A percentile compares a stretch with the other conserved stretches of the same genome.
Evolutionary conservation across 2,797 vertebrate genomes (phyloP).

Genomic region (Protosalanx chinensis): DNA sequence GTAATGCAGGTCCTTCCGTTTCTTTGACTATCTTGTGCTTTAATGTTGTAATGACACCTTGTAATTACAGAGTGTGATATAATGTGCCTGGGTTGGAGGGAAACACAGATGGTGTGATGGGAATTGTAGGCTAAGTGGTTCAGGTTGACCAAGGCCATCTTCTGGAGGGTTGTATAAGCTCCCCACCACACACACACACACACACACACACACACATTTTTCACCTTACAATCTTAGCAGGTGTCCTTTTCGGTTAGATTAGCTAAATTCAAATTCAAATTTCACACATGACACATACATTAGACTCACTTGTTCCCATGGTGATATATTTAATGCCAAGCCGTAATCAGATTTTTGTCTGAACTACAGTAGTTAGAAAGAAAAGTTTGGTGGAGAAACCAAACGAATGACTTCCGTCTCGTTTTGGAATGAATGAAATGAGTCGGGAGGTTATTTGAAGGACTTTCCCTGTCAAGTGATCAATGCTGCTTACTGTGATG

Average conservation of each 20-base stretch:
- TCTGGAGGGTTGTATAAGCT: neutral
- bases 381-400: neutral
- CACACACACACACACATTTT: too few species aligned
- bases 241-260: too few species aligned
- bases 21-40: neutral
- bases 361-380: neutral
- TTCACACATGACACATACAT: too few species aligned
- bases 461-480: too few species aligned
- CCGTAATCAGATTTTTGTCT: too few species aligned
- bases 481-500: too few species aligned
- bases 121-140: constrained; percentile 13
- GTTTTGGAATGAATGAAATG: too few species aligned
- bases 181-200: neutral
- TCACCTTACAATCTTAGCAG: neutral
- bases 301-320: too few species aligned
- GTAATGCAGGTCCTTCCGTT: neutral
- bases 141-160: constrained; percentile 7
- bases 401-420: too few species aligned
- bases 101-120: constrained; percentile 11
- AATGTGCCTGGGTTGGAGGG: neutral
- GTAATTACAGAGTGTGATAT: constrained; percentile 7
- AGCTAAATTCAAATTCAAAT: too few species aligned
- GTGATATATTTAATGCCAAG: neutral
- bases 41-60: neutral
- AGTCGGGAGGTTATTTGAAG: too few species aligned